These are phyloP conservation scores for Cairina moschata DNA, from an alignment of 2,113 vertebrate genomes.

Conservation along the genomic window DNA sequence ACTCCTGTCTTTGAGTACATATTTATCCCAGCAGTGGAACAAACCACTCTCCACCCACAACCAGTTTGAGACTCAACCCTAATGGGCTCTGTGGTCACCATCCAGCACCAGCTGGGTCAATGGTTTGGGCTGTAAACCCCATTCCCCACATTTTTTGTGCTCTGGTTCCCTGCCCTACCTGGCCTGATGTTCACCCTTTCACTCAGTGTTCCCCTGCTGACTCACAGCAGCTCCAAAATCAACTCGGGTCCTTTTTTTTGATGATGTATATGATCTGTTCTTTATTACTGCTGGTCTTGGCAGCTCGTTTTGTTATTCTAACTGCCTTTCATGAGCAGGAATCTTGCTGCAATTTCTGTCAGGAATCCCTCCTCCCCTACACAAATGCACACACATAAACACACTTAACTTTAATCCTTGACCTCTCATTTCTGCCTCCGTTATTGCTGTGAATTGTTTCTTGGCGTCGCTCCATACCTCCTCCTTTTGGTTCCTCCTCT, in stretches of 20 bases:
- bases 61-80: rapidly evolving
- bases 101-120: not conserved
- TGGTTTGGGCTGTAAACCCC: not conserved
- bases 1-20: not conserved
- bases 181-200: not conserved
- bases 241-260: not conserved
- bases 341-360: constrained; percentile 13
- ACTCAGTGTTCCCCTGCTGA: not conserved
- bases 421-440: constrained; percentile 41
- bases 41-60: not conserved
- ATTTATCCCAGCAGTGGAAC: not conserved
- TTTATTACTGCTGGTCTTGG: constrained; percentile 42
- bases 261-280: not conserved
- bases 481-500: constrained; percentile 12
- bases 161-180: not conserved
- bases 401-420: constrained; percentile 36
- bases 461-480: not conserved
- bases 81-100: not conserved
- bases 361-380: not conserved
- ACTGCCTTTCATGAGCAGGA: not conserved
- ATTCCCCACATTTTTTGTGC: not conserved
- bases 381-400: not conserved
- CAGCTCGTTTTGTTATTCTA: constrained; percentile 26
- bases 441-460: constrained; percentile 41
- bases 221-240: not conserved